These are phyloP conservation scores for Cylloceria caligata DNA, from an alignment of 2,888 invertebrate genomes.

Conservation along the genomic window DNA sequence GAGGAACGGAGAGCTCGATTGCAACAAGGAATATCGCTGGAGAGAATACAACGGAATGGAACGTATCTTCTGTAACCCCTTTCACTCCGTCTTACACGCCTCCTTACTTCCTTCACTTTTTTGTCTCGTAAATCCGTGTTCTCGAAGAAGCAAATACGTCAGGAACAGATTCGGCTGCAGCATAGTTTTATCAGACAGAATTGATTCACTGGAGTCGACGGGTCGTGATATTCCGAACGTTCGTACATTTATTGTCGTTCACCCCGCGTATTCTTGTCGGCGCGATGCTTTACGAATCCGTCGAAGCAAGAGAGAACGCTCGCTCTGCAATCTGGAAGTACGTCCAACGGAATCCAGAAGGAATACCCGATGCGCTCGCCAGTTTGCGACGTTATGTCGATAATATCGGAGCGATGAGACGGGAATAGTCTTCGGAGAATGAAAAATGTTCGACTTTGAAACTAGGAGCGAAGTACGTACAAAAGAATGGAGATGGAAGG, in stretches of 20 bases:
- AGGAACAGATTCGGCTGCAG: constrained; percentile 44
- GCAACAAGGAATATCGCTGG: constrained; percentile 66
- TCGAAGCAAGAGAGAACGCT: background rate
- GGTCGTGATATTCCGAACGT: constrained; percentile 41
- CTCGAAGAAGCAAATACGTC: constrained; percentile 52
- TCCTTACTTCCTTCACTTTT: background rate
- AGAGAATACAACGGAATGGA: constrained; percentile 61
- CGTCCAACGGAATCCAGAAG: background rate
- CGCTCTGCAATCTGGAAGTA: background rate
- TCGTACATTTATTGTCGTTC: constrained; percentile 12
- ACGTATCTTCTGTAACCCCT: constrained; percentile 51
- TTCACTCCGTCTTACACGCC: background rate
- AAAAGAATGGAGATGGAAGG: background rate
- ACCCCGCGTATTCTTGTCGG: background rate
- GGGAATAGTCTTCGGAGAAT: constrained; percentile 64
- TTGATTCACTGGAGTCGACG: constrained; percentile 47
- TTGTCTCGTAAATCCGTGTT: constrained; percentile 41
- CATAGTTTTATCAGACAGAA: constrained; percentile 21
- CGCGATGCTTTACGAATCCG: background rate
- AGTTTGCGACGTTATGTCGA: constrained; percentile 3
- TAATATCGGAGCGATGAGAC: constrained; percentile 13
- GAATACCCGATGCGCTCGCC: background rate
- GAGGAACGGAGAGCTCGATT: constrained; percentile 54
- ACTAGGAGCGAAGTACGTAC: background rate
- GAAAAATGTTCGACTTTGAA: constrained; percentile 41